phyloP scores from a whole-genome alignment of 2,888 invertebrate species.

The Ctenicera cuprea region DNA sequence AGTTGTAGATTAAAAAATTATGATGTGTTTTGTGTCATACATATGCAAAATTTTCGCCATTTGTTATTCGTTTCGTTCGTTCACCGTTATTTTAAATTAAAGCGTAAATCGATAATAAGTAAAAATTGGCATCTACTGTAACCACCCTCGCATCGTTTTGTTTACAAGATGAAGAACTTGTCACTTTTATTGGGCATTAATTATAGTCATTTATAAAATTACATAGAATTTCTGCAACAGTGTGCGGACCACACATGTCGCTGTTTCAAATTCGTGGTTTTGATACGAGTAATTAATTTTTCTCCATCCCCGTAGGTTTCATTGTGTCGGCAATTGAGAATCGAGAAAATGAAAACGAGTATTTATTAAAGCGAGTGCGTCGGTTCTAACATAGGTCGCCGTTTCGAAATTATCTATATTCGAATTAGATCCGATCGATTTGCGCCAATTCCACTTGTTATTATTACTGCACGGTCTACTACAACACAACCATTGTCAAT shows the following conservation, averaged over 20 bases:
- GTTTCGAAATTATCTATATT: constrained; percentile 10
- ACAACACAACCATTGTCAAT: constrained; percentile 43
- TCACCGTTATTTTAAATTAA: not conserved
- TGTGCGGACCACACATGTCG: constrained; percentile 27
- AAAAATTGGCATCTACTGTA: not conserved
- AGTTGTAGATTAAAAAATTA: too few relatives aligned
- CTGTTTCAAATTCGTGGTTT: constrained; percentile 15
- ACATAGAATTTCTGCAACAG: constrained; percentile 8
- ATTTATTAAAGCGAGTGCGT: not conserved
- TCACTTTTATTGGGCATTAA: constrained; percentile 34
- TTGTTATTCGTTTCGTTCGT: too few relatives aligned
- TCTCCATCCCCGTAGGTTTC: not conserved
- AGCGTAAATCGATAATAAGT: too few relatives aligned
- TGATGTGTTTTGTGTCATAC: too few relatives aligned
- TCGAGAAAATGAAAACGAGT: not conserved
- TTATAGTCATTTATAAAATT: constrained; percentile 20
- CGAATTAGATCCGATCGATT: constrained; percentile 21
- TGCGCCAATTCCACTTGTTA: constrained; percentile 32
- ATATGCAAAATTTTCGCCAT: too few relatives aligned
- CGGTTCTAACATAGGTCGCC: not conserved
- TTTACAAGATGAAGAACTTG: constrained; percentile 23
- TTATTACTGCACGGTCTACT: constrained; percentile 36
- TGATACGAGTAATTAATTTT: constrained; percentile 18
- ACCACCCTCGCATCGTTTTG: constrained; percentile 5
- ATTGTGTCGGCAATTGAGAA: not conserved